phyloP scores from a whole-genome alignment of 2,888 invertebrate species.

The Tetropium fuscum region DNA sequence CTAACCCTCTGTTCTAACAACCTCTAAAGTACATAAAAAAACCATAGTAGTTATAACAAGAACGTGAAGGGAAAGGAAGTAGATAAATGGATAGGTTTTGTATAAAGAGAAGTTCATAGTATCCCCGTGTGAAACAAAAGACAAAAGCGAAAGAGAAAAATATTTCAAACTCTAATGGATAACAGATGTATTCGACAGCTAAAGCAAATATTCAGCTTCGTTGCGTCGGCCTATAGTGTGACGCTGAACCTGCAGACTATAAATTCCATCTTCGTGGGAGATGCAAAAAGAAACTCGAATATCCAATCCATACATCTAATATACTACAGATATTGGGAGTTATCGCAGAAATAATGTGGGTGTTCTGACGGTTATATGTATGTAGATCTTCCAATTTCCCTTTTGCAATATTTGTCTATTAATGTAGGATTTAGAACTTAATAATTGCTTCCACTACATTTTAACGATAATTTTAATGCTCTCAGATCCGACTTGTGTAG shows the following conservation, averaged over 20 bases:
- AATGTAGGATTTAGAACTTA: too few species aligned
- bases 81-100: conserved; percentile 17
- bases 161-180: conserved; percentile 53
- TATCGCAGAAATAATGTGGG: too few species aligned
- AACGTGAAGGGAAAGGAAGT: conserved; percentile 6
- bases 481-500: too few species aligned
- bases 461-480: too few species aligned
- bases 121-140: conserved; percentile 23
- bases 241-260: conserved; percentile 45
- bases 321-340: too few species aligned
- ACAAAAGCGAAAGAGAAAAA: conserved; percentile 44
- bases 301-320: too few species aligned
- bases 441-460: too few species aligned
- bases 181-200: conserved; percentile 54
- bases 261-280: conserved; percentile 41
- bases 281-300: conserved; percentile 22
- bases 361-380: too few species aligned
- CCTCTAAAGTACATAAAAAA: conserved; percentile 11
- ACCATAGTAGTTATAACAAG: conserved; percentile 13
- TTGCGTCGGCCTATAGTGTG: conserved; percentile 44
- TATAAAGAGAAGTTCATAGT: conserved; percentile 21
- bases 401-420: too few species aligned
- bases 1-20: background rate
- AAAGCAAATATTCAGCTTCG: conserved; percentile 48
- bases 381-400: too few species aligned